Evolutionary conservation across 2,797 vertebrate genomes (phyloP), one percentile per base, ranked within the genome.

Genomic region (Melanotaenia boesemani): DNA sequence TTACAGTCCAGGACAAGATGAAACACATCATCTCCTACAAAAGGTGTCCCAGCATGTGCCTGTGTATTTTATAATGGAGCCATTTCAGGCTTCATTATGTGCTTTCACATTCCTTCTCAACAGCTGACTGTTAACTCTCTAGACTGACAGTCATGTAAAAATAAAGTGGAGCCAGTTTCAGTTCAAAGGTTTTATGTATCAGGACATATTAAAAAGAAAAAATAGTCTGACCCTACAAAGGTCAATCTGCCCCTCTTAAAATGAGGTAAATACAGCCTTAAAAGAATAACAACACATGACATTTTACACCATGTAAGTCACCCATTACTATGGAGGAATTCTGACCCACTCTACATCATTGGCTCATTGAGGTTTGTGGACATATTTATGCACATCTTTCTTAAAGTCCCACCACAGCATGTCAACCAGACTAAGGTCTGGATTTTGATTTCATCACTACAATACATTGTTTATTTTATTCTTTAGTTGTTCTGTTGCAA

Each of bases 1-100:
- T 66, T 46, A 30, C 22, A 4, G 28, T 11, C 67, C 32, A 54
- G 56, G 71, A 70, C 74, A 30, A 70, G 67, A 79, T 74, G 62
- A 71, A 82, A 84, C 70, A 56, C 64, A 75, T 66, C 72, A 22
- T 13, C 4, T n/a, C 8, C 9, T 26, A 8, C 32, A 30, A 59
- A 46, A 34, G 48, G 8, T 26, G 36, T 58, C 34, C n/a, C 59
- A 52, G 56, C 65, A 8, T 37, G 54, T 67, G 64, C 39, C n/a
- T 62, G 46, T 75, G 50, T 71, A 30, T 66, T n/a, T 56, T 34
- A 26, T 67, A 54, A 50, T 50, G 30, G 28, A 50, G 46, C 46
- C 46, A n/a, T 50, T 50, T 10, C 50, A 20, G 46, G 20, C 46
- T 50, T 20, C 16, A n/a, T 50, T 50, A 50, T 50, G 20, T n/a